phyloP scores from a whole-genome alignment of 2,113 vertebrate species.

The Sminthopsis crassicaudata region DNA sequence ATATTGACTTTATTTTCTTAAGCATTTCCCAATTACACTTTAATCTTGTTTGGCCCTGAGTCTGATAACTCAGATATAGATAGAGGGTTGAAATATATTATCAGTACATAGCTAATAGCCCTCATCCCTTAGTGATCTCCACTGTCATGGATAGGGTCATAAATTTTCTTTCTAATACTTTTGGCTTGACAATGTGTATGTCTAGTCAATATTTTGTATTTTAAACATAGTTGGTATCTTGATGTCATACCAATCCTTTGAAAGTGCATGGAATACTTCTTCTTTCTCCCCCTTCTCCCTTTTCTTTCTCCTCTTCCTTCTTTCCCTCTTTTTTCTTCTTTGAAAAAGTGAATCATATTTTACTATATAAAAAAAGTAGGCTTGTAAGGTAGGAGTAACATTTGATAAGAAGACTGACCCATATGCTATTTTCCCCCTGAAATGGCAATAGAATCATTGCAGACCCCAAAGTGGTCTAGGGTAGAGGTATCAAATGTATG shows the following conservation, averaged over 20 bases:
- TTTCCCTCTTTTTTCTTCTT: no score
- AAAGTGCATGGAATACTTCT: not conserved
- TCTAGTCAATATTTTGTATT: not conserved
- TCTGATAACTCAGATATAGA: not conserved
- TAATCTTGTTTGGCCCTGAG: not conserved
- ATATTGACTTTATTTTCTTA: not conserved
- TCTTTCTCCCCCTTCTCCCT: no score
- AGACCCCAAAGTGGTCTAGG: not conserved
- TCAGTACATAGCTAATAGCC: not conserved
- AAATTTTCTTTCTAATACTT: not conserved
- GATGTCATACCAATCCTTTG: not conserved
- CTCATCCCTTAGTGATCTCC: not conserved
- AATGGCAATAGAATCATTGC: not conserved
- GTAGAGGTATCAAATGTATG: no score
- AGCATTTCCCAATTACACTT: not conserved
- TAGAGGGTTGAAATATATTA: not conserved
- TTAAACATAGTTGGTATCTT: not conserved
- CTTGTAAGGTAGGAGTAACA: not conserved
- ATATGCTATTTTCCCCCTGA: not conserved
- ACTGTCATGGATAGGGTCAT: not conserved
- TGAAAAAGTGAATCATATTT: not conserved
- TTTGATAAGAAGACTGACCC: not conserved
- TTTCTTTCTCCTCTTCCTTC: not conserved
- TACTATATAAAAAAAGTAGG: not conserved
- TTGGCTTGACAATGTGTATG: not conserved